Percentiles rank a stretch among this genome's conserved stretches.
phyloP scores from a whole-genome alignment of 1,140 invertebrate species.

The Procambarus virginalis region DNA sequence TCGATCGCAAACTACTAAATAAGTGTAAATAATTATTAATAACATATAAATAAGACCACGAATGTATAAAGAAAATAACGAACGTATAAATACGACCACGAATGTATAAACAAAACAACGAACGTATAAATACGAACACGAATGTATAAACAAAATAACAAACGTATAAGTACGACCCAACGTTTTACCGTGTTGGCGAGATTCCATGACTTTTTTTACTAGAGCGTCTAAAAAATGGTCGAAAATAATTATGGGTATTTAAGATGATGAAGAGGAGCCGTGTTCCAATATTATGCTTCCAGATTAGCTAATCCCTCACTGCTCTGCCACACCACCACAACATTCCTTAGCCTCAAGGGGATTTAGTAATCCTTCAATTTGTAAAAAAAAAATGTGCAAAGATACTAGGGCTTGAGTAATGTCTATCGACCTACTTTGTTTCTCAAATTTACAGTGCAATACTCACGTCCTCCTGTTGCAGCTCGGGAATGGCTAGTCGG shows the following conservation, averaged over 20 bases:
- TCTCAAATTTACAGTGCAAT: not conserved
- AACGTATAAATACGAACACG: too few species aligned
- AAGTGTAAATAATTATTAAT: too few species aligned
- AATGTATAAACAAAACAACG: too few species aligned
- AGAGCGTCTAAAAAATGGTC: not conserved
- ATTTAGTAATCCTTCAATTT: not conserved
- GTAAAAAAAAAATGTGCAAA: not conserved
- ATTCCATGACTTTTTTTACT: not conserved
- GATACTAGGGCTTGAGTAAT: not conserved
- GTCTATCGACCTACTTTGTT: not conserved
- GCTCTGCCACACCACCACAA: not conserved
- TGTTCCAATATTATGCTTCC: not conserved
- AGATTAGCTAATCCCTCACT: not conserved
- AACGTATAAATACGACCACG: too few species aligned
- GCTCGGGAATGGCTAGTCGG: not conserved
- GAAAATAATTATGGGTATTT: not conserved
- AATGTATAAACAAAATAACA: too few species aligned
- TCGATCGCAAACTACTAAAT: too few species aligned
- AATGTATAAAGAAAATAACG: too few species aligned
- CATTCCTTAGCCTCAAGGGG: not conserved
- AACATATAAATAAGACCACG: too few species aligned
- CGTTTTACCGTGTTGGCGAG: too few species aligned
- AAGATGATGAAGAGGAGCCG: not conserved
- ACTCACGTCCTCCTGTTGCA: not conserved
- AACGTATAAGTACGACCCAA: too few species aligned